Percentiles rank a stretch among this genome's conserved stretches.
These are phyloP conservation scores for Apus apus DNA, from an alignment of 2,113 vertebrate genomes.

Conservation along the genomic window DNA sequence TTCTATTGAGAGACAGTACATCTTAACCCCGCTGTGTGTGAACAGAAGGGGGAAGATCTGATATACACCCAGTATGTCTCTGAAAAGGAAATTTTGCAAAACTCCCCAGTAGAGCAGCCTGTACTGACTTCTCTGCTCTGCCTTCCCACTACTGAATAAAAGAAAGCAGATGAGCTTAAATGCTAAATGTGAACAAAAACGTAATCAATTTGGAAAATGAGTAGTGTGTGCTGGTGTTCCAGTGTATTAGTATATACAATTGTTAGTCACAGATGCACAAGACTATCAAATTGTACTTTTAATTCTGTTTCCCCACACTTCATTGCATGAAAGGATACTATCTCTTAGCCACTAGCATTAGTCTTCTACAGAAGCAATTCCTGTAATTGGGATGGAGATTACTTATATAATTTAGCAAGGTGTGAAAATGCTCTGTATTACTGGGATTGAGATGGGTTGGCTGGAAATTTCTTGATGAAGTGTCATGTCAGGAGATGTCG, in stretches of 20 bases:
- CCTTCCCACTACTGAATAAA: background rate
- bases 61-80: fast-evolving
- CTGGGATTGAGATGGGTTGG: constrained; percentile 7
- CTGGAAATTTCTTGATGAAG: constrained; percentile 30
- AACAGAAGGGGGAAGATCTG: background rate
- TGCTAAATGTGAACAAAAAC: background rate
- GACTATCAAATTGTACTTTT: background rate
- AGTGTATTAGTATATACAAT: background rate
- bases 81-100: background rate
- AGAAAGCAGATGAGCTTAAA: background rate
- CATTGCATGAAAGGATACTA: background rate
- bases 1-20: background rate
- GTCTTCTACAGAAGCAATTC: constrained; percentile 17
- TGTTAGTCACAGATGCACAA: background rate
- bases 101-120: background rate
- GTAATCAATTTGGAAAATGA: background rate
- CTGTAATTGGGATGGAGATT: background rate
- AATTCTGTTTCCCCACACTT: constrained; percentile 10
- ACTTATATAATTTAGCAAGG: constrained; percentile 2
- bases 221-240: background rate
- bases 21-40: background rate
- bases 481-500: background rate
- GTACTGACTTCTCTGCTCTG: background rate
- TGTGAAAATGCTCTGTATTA: background rate
- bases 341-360: background rate